phyloP scores from a whole-genome alignment of 2,113 vertebrate genomes.

The Equus przewalskii region DNA sequence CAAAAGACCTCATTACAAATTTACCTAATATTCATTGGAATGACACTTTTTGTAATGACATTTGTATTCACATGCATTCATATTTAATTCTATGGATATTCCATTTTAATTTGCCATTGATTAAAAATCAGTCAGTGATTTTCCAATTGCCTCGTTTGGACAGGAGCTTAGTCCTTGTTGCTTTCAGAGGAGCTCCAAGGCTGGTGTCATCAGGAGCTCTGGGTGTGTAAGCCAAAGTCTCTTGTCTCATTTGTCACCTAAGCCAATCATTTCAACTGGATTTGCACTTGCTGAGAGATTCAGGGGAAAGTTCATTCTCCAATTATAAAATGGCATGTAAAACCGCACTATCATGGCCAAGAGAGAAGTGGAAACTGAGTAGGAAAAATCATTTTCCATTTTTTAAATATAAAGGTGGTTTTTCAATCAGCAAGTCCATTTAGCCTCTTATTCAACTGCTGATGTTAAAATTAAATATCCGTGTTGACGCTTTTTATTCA shows the following conservation, averaged over 20 bases:
- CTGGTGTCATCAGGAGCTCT: background rate
- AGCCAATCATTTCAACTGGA: background rate
- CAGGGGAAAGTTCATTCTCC: conserved; percentile 1
- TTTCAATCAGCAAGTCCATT: conserved; percentile 6
- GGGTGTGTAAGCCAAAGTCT: background rate
- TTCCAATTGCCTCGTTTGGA: background rate
- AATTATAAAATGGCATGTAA: background rate
- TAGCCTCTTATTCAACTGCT: conserved; percentile 8
- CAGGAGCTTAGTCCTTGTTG: background rate
- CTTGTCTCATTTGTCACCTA: background rate
- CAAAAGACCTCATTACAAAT: background rate
- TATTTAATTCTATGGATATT: background rate
- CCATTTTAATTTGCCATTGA: background rate
- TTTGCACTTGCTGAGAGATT: conserved; percentile 36
- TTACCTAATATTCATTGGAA: background rate
- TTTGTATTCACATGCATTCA: background rate
- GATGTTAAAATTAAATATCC: conserved; percentile 49
- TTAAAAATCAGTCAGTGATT: background rate
- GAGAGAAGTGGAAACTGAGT: background rate
- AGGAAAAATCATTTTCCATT: background rate
- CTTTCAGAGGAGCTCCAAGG: background rate
- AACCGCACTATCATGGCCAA: background rate
- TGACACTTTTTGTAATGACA: background rate
- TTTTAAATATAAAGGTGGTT: background rate
- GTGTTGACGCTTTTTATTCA: background rate